phyloP scores from a whole-genome alignment of 2,113 vertebrate genomes.

The Craseonycteris thonglongyai region DNA sequence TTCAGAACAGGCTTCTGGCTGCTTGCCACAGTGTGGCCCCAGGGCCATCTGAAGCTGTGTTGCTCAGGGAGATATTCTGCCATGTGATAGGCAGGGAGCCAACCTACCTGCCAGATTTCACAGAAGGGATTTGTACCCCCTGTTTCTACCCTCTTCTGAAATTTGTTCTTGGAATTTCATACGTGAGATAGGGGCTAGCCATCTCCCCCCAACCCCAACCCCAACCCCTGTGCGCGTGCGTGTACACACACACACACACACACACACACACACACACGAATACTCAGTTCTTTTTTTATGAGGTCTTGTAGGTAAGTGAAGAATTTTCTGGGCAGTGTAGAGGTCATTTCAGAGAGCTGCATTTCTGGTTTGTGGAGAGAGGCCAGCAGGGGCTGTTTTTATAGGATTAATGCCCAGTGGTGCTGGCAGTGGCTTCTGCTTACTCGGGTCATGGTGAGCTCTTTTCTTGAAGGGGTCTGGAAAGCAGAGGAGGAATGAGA shows the following conservation, averaged over 20 bases:
- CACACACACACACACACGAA: too few relatives aligned
- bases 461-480: not conserved
- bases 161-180: not conserved
- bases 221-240: too few relatives aligned
- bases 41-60: not conserved
- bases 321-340: not conserved
- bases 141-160: not conserved
- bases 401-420: not conserved
- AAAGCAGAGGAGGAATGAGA: not conserved
- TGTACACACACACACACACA: too few relatives aligned
- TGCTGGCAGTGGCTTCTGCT: not conserved
- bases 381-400: not conserved
- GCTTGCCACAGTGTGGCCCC: not conserved
- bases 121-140: not conserved
- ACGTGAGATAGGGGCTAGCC: not conserved
- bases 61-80: not conserved
- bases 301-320: not conserved
- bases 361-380: not conserved
- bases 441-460: not conserved
- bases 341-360: not conserved
- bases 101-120: not conserved
- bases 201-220: fast-evolving
- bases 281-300: not conserved
- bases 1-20: not conserved
- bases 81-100: not conserved